Evolutionary conservation across 2,888 invertebrate genomes (phyloP), one percentile per base, ranked within the genome.

Genomic region (Oligia fasciuncula): DNA sequence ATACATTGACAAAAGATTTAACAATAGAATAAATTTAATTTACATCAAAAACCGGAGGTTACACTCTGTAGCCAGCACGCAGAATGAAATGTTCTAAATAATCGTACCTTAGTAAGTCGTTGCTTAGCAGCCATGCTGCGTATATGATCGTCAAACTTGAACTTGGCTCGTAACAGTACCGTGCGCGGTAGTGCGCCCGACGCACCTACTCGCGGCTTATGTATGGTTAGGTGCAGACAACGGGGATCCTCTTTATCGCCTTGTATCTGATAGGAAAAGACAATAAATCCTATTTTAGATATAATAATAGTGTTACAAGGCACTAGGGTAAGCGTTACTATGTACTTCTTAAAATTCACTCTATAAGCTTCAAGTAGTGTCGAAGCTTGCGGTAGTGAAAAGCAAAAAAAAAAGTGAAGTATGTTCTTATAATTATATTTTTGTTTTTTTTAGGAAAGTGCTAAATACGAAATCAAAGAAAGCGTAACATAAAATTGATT

Each of bases 51-150:
- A 17, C 2, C 6, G 2, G 29, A 62, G 62, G 29, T 17, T 8
- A 63, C 3, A 35, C 8, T 62, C 29, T 35, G 17, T 35, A 17
- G 29, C 17, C 29, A 63, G 29, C 3, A 62, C 14, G 9, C 14
- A 35, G 63, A 17, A 35, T 35, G 63, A 3, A 63, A 63, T 35
- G 14, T 62, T 62, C 3, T 63, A 29, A 63, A 63, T 35, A 63
- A 35, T 63, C 23, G 1, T 68, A 98, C 98, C 98, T 98, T 98
- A 2, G 98, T 98, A 11, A 98, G 95, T 65, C 98, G 94, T 94
- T 99, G 99, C 92, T 99, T 99, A 46, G 99, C 99, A 35, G 99
- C 99, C 99, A 99, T 99, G 93, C 99, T 99, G 54, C 99, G 97
- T 88, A 99, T 99, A 93, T 99, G 99, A 96, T 99, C 99, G 93